Conservation (phyloP, 2,888 invertebrate species). For the Bombylius major region DNA sequence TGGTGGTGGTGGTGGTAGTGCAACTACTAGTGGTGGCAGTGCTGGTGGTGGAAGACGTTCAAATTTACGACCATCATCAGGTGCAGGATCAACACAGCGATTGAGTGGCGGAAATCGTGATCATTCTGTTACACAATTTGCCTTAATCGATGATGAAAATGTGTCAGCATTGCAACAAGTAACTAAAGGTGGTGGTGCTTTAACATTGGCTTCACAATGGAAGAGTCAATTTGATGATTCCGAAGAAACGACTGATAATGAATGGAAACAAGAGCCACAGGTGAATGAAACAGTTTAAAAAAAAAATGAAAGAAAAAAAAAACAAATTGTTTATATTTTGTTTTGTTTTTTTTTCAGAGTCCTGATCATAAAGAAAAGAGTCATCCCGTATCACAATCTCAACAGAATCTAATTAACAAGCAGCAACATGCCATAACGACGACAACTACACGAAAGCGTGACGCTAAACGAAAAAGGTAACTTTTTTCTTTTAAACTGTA, state of each 20-base stretch:
- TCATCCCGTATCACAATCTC: conserved; percentile 28
- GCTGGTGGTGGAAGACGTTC: conserved; percentile 26
- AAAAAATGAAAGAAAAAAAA: too few relatives aligned
- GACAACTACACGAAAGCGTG: conserved; percentile 15
- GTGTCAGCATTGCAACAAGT: conserved; percentile 81
- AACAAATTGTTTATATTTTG: too few relatives aligned
- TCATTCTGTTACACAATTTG: conserved; percentile 79
- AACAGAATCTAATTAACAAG: conserved; percentile 28
- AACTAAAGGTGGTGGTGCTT: conserved; percentile 74
- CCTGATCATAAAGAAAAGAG: conserved; percentile 36
- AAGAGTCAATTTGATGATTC: conserved; percentile 94
- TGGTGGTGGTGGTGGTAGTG: conserved; percentile 18
- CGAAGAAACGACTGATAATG: conserved; percentile 87
- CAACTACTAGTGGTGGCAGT: conserved; percentile 22
- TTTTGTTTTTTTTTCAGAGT: conserved; percentile 22
- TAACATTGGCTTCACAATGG: conserved; percentile 88
- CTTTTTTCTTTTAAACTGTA: background rate
- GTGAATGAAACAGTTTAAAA: conserved; percentile 8
- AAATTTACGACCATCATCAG: conserved; percentile 27
- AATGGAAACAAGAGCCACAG: conserved; percentile 75
- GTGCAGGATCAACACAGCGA: conserved; percentile 20
- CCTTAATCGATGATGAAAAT: conserved; percentile 86
- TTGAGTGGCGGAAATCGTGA: conserved; percentile 47
- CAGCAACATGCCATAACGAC: conserved; percentile 10
- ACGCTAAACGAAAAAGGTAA: conserved; percentile 19